phyloP scores from a whole-genome alignment of 2,888 invertebrate species.

The Lasioglossum leucozonium region DNA sequence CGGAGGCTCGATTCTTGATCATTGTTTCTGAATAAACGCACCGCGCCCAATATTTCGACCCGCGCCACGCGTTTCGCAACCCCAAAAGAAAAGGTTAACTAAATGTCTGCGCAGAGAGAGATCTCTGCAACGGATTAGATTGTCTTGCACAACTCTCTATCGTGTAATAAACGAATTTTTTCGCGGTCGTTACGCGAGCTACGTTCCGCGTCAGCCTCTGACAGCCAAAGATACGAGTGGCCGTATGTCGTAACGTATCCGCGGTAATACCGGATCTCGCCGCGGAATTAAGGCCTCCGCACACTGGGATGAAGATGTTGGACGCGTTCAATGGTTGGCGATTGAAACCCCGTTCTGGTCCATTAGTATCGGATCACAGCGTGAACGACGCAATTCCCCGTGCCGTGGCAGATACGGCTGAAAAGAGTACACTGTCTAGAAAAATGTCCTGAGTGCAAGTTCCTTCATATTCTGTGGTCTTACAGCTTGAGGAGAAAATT shows the following conservation, averaged over 20 bases:
- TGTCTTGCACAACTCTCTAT: slow-evolving; percentile 57
- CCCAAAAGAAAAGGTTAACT: slow-evolving; percentile 57
- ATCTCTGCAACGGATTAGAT: slow-evolving; percentile 59
- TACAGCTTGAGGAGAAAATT: neutral
- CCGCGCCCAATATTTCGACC: slow-evolving; percentile 31
- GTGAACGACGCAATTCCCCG: neutral
- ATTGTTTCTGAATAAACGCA: slow-evolving; percentile 8
- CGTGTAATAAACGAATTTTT: slow-evolving; percentile 61
- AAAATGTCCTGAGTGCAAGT: neutral
- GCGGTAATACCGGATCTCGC: slow-evolving; percentile 64
- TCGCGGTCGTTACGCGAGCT: slow-evolving; percentile 38
- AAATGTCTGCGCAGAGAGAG: slow-evolving; percentile 55
- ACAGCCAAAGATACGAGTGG: slow-evolving; percentile 55
- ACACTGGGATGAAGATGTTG: slow-evolving; percentile 30
- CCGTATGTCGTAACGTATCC: slow-evolving; percentile 61
- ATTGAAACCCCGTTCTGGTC: neutral
- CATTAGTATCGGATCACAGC: neutral
- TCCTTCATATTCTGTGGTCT: neutral
- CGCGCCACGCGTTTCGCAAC: slow-evolving; percentile 47
- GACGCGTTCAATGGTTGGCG: neutral
- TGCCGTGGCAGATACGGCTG: neutral
- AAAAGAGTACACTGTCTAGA: neutral
- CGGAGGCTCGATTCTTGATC: neutral
- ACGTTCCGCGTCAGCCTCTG: slow-evolving; percentile 36
- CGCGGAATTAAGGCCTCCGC: slow-evolving; percentile 52